Percentiles rank a stretch among this genome's conserved stretches.
phyloP scores from a whole-genome alignment of 2,888 invertebrate species.

The Oligia fasciuncula region DNA sequence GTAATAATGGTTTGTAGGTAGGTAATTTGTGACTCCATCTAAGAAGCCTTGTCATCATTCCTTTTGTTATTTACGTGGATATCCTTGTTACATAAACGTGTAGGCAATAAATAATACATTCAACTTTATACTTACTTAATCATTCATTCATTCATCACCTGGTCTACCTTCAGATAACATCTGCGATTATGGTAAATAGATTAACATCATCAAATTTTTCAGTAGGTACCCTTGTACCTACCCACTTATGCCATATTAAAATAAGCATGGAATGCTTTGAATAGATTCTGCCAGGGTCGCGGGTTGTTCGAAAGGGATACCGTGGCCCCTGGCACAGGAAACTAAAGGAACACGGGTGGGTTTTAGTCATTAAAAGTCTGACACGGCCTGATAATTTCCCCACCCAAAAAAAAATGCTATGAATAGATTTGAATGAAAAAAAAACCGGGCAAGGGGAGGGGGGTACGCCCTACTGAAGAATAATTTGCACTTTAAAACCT shows the following conservation, averaged over 20 bases:
- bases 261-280: not conserved
- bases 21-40: constrained; percentile 68
- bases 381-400: too few species aligned
- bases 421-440: not conserved
- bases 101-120: constrained; percentile 8
- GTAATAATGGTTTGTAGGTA: constrained; percentile 58
- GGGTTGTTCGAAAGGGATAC: too few species aligned
- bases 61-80: constrained; percentile 21
- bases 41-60: constrained; percentile 64
- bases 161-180: not conserved
- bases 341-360: too few species aligned
- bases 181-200: not conserved
- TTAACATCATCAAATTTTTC: not conserved
- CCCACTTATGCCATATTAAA: not conserved
- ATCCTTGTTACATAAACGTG: constrained; percentile 11
- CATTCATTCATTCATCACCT: not conserved
- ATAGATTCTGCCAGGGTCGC: not conserved
- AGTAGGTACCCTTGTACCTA: too few species aligned
- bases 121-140: not conserved
- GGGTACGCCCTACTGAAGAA: too few species aligned
- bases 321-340: too few species aligned
- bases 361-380: too few species aligned
- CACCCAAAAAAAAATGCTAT: too few species aligned
- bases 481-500: too few species aligned
- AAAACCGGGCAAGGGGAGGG: too few species aligned